Evolutionary conservation across 2,888 invertebrate genomes (phyloP).

Genomic region (Pachymerium ferrugineum): DNA sequence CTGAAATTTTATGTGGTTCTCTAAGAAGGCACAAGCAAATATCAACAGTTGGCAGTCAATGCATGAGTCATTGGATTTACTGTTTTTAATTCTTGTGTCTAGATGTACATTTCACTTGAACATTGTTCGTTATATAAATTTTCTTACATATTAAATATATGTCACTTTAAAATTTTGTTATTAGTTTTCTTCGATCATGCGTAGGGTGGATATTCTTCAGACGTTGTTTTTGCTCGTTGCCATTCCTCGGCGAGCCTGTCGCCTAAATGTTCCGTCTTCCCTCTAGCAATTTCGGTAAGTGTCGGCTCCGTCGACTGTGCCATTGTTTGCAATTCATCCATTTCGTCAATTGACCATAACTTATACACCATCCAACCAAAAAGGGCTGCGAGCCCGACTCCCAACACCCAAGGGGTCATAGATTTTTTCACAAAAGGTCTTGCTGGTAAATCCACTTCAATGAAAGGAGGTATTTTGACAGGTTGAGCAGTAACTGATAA

Average conservation of each 20-base stretch:
- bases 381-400: not conserved
- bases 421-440: not conserved
- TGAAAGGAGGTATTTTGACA: slow-evolving; percentile 1
- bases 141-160: no score
- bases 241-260: slow-evolving; percentile 9
- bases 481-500: not conserved
- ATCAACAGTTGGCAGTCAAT: no score
- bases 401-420: not conserved
- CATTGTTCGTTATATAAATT: not conserved
- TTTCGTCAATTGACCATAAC: not conserved
- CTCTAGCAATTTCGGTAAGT: not conserved
- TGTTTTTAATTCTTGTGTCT: no score
- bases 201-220: not conserved
- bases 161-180: not conserved
- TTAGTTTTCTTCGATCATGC: not conserved
- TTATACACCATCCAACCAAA: slow-evolving; percentile 11
- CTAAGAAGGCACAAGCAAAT: no score
- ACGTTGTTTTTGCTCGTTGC: not conserved
- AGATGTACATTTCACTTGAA: not conserved
- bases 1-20: no score
- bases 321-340: slow-evolving; percentile 2
- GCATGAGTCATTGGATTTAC: no score
- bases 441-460: not conserved
- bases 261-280: not conserved
- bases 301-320: not conserved